Evolutionary conservation across 2,113 vertebrate species (phyloP).

Genomic region (Cygnus atratus): DNA sequence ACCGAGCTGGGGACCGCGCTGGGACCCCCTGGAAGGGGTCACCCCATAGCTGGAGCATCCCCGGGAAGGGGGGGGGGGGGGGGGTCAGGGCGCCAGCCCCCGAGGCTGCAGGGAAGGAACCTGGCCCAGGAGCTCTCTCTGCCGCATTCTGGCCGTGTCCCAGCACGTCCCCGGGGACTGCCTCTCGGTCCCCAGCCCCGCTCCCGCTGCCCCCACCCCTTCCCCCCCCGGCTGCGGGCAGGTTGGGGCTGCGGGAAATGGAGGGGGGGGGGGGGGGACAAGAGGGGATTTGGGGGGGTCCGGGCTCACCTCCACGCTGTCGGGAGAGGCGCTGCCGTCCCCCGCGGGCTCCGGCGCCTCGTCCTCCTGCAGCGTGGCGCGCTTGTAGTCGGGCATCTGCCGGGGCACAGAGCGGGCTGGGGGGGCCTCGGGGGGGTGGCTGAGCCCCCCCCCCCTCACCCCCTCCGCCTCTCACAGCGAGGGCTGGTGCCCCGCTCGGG

Average conservation of each 20-base stretch:
- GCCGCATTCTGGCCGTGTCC: constrained; percentile 24
- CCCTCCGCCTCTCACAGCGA: neutral
- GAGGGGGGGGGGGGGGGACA: neutral
- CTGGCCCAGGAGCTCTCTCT: neutral
- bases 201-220: neutral
- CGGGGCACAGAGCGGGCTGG: neutral
- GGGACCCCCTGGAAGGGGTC: neutral
- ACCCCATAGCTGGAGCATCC: neutral
- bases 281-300: neutral
- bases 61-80: too few relatives aligned
- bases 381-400: constrained; percentile 96
- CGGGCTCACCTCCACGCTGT: constrained; percentile 86
- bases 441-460: neutral
- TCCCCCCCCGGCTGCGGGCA: neutral
- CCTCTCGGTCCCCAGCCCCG: neutral
- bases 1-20: neutral
- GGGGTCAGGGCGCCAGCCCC: neutral
- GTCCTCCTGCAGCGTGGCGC: constrained; percentile 91
- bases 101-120: neutral
- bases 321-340: constrained; percentile 83
- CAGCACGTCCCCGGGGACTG: neutral
- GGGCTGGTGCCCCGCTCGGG: neutral
- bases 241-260: neutral
- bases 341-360: constrained; percentile 79
- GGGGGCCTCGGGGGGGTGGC: neutral